Conservation (phyloP, 2,797 vertebrate species). For the Xerus rutilus region DNA sequence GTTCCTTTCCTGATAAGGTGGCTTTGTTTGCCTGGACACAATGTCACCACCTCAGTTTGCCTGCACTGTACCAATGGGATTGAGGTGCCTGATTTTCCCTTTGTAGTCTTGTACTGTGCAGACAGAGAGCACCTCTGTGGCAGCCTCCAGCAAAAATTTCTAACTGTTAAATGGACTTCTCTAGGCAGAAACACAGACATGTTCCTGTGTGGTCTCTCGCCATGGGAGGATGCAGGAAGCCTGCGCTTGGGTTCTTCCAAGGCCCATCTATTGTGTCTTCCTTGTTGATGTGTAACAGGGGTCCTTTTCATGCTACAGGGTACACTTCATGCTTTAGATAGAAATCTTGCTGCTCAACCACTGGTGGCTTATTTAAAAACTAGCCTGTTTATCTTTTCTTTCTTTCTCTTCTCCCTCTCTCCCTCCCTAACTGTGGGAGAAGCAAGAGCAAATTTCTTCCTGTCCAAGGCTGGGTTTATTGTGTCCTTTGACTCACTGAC, state of each 20-base stretch:
- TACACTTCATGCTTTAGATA: too few relatives aligned
- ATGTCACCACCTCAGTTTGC: not conserved
- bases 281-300: not conserved
- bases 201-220: not conserved
- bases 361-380: too few relatives aligned
- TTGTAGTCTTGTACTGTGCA: not conserved
- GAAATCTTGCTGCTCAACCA: too few relatives aligned
- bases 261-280: not conserved
- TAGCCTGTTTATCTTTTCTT: too few relatives aligned
- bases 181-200: not conserved
- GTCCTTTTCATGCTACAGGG: too few relatives aligned
- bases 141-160: not conserved
- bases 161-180: not conserved
- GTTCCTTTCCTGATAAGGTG: not conserved
- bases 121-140: not conserved
- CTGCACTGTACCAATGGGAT: too few relatives aligned
- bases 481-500: too few relatives aligned
- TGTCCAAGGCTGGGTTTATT: too few relatives aligned
- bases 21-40: not conserved
- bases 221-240: not conserved
- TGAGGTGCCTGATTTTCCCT: too few relatives aligned
- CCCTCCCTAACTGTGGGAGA: too few relatives aligned
- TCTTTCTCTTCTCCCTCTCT: too few relatives aligned
- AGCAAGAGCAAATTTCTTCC: too few relatives aligned
- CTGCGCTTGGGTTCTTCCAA: not conserved